Evolutionary conservation across 2,113 vertebrate species (phyloP).

Genomic region (Glaucidium brasilianum): DNA sequence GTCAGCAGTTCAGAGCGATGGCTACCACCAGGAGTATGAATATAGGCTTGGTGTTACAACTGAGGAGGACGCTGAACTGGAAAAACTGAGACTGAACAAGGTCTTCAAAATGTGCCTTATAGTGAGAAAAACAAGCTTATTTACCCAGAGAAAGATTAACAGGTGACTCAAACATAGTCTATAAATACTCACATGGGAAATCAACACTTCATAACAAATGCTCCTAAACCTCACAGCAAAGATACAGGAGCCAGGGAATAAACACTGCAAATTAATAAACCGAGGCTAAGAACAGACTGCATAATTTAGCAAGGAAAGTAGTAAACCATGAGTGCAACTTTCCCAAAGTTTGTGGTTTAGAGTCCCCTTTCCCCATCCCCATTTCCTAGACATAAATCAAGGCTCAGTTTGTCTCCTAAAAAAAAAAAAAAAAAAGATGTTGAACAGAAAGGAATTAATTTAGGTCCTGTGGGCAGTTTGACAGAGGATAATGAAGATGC

Average conservation of each 20-base stretch:
- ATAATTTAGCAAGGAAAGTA: neutral
- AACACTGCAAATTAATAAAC: neutral
- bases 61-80: neutral
- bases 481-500: neutral
- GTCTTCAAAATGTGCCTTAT: neutral
- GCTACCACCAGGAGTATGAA: neutral
- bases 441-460: neutral
- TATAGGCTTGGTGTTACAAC: neutral
- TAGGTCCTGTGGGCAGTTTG: neutral
- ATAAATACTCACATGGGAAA: conserved; percentile 29
- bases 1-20: neutral
- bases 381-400: neutral
- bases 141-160: conserved; percentile 10
- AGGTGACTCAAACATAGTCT: neutral
- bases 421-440: neutral
- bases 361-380: neutral
- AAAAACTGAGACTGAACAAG: neutral
- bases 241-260: neutral
- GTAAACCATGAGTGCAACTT: neutral
- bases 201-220: neutral
- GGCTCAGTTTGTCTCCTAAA: neutral
- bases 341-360: neutral
- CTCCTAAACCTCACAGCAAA: neutral
- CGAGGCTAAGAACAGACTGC: neutral
- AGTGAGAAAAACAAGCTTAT: neutral